phyloP scores from a whole-genome alignment of 2,888 invertebrate species.

The Galeruca laticollis region DNA sequence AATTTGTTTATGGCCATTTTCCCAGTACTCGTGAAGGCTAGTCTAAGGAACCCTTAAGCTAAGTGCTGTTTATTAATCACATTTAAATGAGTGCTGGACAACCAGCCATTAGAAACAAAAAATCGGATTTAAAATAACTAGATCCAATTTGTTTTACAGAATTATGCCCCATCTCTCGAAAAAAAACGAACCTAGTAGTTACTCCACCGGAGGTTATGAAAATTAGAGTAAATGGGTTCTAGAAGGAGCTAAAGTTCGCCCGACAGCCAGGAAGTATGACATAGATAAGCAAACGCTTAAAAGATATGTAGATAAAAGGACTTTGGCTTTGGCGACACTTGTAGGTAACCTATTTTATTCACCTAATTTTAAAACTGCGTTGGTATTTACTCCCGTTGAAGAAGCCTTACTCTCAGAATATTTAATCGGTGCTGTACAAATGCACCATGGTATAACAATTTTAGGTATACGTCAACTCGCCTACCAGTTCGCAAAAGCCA shows the following conservation, averaged over 20 bases:
- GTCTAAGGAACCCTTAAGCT: too few relatives aligned
- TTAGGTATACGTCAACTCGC: constrained; percentile 43
- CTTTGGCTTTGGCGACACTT: not conserved
- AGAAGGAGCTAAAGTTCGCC: not conserved
- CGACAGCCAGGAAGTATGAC: not conserved
- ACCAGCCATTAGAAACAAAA: too few relatives aligned
- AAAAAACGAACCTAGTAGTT: constrained; percentile 25
- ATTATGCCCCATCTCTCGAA: constrained; percentile 17
- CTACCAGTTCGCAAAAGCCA: too few relatives aligned
- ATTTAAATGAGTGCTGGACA: too few relatives aligned
- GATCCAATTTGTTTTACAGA: not conserved
- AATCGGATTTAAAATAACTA: too few relatives aligned
- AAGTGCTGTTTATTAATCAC: too few relatives aligned
- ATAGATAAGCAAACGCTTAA: too few relatives aligned
- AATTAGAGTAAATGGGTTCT: not conserved
- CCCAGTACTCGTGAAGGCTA: too few relatives aligned
- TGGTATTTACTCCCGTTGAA: constrained; percentile 27
- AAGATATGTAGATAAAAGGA: not conserved
- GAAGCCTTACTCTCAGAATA: too few relatives aligned
- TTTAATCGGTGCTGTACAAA: constrained; percentile 37
- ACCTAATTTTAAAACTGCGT: constrained; percentile 14
- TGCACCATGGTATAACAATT: too few relatives aligned
- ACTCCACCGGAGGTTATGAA: constrained; percentile 22
- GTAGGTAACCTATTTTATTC: constrained; percentile 26
- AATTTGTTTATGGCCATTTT: too few relatives aligned